Evolutionary conservation across 2,113 vertebrate genomes (phyloP).

Genomic region (Chionodraco myersi): DNA sequence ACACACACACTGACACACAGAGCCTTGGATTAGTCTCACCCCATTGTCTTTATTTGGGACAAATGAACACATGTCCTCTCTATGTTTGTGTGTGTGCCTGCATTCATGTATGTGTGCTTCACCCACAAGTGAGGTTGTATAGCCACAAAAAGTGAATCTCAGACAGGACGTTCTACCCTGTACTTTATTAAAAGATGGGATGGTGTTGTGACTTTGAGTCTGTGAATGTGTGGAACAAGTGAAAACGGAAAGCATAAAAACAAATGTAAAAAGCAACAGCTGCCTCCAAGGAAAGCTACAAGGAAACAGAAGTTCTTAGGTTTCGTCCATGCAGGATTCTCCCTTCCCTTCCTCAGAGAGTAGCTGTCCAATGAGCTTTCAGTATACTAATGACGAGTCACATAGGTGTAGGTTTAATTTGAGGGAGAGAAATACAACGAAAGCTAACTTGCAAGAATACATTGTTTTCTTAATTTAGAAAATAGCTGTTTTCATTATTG

Average conservation of each 20-base stretch:
- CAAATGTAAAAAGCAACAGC: background rate
- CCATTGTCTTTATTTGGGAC: constrained; percentile 61
- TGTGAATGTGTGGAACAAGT: constrained; percentile 14
- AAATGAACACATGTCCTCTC: constrained; percentile 45
- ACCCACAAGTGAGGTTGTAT: constrained; percentile 31
- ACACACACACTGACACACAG: constrained; percentile 12
- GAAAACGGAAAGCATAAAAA: background rate
- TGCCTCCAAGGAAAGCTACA: background rate
- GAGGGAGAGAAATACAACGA: no score
- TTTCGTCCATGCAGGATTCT: no score
- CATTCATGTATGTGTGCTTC: background rate
- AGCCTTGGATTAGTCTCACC: constrained; percentile 45
- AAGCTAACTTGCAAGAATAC: no score
- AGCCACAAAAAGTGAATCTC: constrained; percentile 29
- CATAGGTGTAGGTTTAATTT: no score
- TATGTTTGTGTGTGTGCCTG: background rate
- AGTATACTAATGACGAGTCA: no score
- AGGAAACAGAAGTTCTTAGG: no score
- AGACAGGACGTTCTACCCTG: constrained; percentile 16
- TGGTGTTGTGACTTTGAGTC: constrained; percentile 2
- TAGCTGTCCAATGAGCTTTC: no score
- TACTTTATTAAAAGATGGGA: constrained; percentile 28
- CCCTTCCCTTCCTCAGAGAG: no score
- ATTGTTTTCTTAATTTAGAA: no score
- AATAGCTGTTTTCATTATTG: no score